Conservation (phyloP, 53 echinoderm and acorn worm species). For the Astropecten irregularis region DNA sequence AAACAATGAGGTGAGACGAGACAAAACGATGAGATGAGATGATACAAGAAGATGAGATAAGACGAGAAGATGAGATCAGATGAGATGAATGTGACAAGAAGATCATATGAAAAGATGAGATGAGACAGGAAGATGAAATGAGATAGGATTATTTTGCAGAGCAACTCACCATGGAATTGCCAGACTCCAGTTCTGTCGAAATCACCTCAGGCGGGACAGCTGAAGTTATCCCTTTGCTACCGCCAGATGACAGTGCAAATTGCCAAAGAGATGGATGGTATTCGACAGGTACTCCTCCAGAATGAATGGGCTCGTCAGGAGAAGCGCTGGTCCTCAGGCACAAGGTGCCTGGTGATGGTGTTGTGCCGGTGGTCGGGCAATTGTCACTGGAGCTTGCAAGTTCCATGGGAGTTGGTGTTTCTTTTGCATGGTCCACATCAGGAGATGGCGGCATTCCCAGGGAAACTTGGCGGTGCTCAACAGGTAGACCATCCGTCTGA, state of each 20-base stretch:
- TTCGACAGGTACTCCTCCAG: constrained; percentile 14
- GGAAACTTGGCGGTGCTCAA: constrained; percentile 9
- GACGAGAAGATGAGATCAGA: no score
- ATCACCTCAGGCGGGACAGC: not conserved
- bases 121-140: no score
- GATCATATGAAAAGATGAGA: no score
- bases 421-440: constrained; percentile 15
- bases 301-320: constrained; percentile 1
- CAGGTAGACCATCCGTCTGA: not conserved
- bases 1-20: no score
- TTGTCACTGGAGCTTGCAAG: not conserved
- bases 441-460: not conserved
- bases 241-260: not conserved
- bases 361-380: constrained; percentile 15
- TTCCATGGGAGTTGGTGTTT: not conserved
- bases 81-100: no score
- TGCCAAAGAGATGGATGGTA: constrained; percentile 1
- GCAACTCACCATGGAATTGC: no score
- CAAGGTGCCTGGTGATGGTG: not conserved
- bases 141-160: no score
- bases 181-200: constrained; percentile 4
- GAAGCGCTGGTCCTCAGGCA: not conserved
- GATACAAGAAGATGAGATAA: no score
- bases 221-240: constrained; percentile 11
- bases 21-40: no score